These are phyloP conservation scores for Latrodectus geometricus DNA, from an alignment of 1,140 invertebrate species.

Conservation along the genomic window DNA sequence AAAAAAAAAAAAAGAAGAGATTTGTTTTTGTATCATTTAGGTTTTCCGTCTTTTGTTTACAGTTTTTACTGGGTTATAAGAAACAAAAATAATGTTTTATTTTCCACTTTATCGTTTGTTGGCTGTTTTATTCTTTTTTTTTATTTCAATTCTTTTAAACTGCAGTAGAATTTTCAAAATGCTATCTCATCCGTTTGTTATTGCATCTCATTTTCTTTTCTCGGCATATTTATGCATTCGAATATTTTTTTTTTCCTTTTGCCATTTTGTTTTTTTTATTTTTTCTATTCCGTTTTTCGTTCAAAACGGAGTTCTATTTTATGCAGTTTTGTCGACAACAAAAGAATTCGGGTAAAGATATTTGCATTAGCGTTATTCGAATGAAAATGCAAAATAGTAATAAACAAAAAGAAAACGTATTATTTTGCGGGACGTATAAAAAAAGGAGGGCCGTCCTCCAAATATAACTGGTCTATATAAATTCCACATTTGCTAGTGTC, in stretches of 20 bases:
- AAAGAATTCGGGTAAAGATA: constrained; percentile 28
- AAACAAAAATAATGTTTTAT: constrained; percentile 58
- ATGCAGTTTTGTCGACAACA: constrained; percentile 25
- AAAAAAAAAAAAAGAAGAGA: constrained; percentile 13
- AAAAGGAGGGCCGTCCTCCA: neutral
- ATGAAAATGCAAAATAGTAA: constrained; percentile 25
- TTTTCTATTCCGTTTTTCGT: neutral
- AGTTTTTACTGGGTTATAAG: constrained; percentile 54
- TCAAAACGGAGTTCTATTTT: neutral
- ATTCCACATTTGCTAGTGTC: neutral
- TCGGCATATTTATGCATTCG: constrained; percentile 50
- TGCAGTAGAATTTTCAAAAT: constrained; percentile 56
- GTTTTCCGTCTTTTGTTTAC: constrained; percentile 34
- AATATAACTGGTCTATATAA: neutral
- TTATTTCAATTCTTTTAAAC: constrained; percentile 15
- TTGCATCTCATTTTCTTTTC: constrained; percentile 49
- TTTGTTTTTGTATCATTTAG: constrained; percentile 51
- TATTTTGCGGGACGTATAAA: constrained; percentile 21
- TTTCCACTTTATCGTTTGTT: constrained; percentile 50
- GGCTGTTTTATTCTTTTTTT: constrained; percentile 13
- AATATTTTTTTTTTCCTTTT: neutral
- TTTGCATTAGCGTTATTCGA: constrained; percentile 49
- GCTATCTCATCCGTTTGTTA: constrained; percentile 45
- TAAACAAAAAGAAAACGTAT: constrained; percentile 31
- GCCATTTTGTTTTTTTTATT: no score